phyloP scores from a whole-genome alignment of 2,888 invertebrate genomes.

The Drosophila austrosaltans region DNA sequence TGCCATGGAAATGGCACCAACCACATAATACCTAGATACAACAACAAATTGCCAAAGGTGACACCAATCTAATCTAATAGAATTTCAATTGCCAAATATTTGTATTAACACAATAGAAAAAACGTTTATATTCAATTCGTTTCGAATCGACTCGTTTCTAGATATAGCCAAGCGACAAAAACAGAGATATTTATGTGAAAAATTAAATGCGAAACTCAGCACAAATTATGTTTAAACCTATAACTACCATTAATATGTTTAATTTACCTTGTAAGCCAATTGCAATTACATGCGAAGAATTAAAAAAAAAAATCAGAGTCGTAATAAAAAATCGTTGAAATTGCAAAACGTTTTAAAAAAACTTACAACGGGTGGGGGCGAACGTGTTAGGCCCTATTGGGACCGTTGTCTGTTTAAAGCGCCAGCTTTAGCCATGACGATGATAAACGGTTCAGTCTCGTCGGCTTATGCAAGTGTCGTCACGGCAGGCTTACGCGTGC shows the following conservation, averaged over 20 bases:
- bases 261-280: slow-evolving; percentile 14
- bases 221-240: slow-evolving; percentile 44
- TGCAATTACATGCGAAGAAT: slow-evolving; percentile 34
- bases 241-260: slow-evolving; percentile 24
- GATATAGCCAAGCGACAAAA: slow-evolving; percentile 20
- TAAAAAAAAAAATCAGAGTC: slow-evolving; percentile 32
- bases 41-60: slow-evolving; percentile 14
- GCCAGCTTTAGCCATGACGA: not conserved
- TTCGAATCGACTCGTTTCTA: slow-evolving; percentile 9
- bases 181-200: slow-evolving; percentile 26
- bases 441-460: slow-evolving; percentile 2
- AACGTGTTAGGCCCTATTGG: slow-evolving; percentile 32
- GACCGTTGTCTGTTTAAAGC: slow-evolving; percentile 7
- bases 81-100: not conserved
- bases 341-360: slow-evolving; percentile 53
- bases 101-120: slow-evolving; percentile 13
- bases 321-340: slow-evolving; percentile 60
- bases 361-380: slow-evolving; percentile 12
- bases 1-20: slow-evolving; percentile 27
- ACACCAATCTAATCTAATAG: not conserved
- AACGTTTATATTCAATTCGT: not conserved
- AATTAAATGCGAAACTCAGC: slow-evolving; percentile 31
- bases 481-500: slow-evolving; percentile 45
- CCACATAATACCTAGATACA: slow-evolving; percentile 8
- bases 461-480: slow-evolving; percentile 4